Evolutionary conservation across 2,797 vertebrate genomes (phyloP), one percentile per base, ranked within the genome.

Genomic region (Leptatherina wallacei): DNA sequence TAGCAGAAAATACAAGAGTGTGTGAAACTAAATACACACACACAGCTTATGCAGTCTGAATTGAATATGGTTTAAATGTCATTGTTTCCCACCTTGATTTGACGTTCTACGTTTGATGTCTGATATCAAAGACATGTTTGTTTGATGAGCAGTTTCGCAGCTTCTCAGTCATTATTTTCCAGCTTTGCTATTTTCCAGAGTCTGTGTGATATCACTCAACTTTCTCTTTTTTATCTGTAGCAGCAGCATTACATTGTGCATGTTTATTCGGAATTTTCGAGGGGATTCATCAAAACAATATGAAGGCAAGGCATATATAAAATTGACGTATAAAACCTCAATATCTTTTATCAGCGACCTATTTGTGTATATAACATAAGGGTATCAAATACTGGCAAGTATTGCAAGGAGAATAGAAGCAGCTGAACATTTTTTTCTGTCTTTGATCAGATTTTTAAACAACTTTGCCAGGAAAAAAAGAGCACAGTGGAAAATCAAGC

Each of bases 81-180:
- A 60, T 67, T 79, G 32, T 82, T 65, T 77, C 57, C 65, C 63
- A 33, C 55, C 55, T 62, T 57, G 61, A 65, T 73, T 68, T 70
- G 30, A 60, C 36, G 35, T 0, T 13, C 63, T 3, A 12, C 49
- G 3, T 61, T 32, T 61, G n/a, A 38, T 71, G 47, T 69, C 51
- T 65, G 16, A 69, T 76, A 76, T 83, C 55, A 75, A 72, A 70
- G 51, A 64, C 65, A 24, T 40, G 55, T 83, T 86, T 69, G 56
- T 62, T 49, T 61, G 61, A 67, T 22, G 13, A 55, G 55, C 66
- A 42, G 51, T 74, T 64, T 52, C 36, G 58, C 16, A 52, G n/a
- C 64, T 54, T 65, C 38, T 73, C 52, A 29, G 36, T 10, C 30
- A 18, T 83, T 55, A 55, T 80, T 76, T 77, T 69, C 35, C 42